These are phyloP conservation scores for Edolisoma coerulescens DNA, from an alignment of 2,113 vertebrate genomes.

Conservation along the genomic window DNA sequence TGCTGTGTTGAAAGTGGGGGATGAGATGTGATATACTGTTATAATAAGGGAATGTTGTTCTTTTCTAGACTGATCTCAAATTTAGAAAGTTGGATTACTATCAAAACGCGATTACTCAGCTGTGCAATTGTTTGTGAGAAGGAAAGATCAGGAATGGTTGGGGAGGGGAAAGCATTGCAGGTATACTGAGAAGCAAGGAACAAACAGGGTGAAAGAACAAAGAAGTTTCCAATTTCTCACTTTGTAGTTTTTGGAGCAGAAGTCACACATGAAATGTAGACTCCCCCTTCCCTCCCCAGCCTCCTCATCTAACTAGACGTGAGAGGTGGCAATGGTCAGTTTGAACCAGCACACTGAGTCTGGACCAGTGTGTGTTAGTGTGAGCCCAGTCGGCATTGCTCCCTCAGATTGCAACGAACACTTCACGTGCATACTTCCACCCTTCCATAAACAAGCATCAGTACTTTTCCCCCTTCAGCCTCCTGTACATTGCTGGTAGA, in stretches of 20 bases:
- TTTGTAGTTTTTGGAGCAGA: background rate
- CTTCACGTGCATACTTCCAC: background rate
- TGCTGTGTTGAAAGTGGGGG: slow-evolving; percentile 36
- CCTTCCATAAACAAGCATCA: background rate
- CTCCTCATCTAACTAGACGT: background rate
- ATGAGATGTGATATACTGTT: slow-evolving; percentile 58
- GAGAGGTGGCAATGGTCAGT: background rate
- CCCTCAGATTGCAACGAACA: background rate
- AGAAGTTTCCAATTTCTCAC: background rate
- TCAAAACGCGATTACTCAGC: background rate
- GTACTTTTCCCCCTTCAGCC: background rate
- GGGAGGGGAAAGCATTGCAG: background rate
- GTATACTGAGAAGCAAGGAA: background rate
- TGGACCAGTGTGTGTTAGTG: background rate
- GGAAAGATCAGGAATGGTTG: background rate
- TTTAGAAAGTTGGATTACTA: slow-evolving; percentile 11
- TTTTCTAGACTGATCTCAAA: slow-evolving; percentile 31
- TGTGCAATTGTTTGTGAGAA: background rate
- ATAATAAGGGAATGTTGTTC: slow-evolving; percentile 46
- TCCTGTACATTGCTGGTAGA: background rate
- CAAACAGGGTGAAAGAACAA: background rate
- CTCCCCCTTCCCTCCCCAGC: background rate
- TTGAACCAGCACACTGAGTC: background rate
- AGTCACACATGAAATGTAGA: background rate
- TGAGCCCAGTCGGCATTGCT: rapidly evolving